Base-by-base conservation (phyloP, 2,888 invertebrate species). In the Hydrotaea cyrtoneurina region DNA sequence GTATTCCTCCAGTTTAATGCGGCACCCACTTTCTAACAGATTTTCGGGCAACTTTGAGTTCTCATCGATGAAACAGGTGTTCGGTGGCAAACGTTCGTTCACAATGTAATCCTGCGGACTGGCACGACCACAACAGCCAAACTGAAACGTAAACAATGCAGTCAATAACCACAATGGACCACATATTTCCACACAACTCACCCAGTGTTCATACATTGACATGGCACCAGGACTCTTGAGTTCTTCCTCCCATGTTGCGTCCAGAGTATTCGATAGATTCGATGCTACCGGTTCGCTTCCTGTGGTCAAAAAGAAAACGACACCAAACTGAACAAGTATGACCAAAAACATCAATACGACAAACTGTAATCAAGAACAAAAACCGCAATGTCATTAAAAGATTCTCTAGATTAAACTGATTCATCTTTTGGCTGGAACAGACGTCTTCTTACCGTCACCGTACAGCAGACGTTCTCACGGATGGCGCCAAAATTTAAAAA, bases 401-500 rank as follows among this genome's bases (percentile, higher is more conserved):
- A n/a, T n/a, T n/a, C n/a, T n/a, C n/a, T n/a, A n/a, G n/a, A n/a
- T n/a, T n/a, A n/a, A n/a, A n/a, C n/a, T n/a, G n/a, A n/a, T n/a
- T n/a, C n/a, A 31, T 31, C 31, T 2, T 31, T 31, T 31, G 31
- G 31, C 31, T 31, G 7, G 31, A 7, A 31, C 7, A 31, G 0
- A 8, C 57, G n/a, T 78, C 39, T 23, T 86, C 95, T 94, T 93
- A 97, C 97, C 89, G 96, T 96, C 90, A 96, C 94, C 76, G 96
- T 95, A 95, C 97, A 96, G 93, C 97, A 97, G 90, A 97, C 95
- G 92, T 96, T 97, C 92, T 97, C 97, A 86, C 96, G 94, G 87
- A 96, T 94, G 7, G 97, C 97, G 46, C 98, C 97, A 90, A 97
- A 96, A 93, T 97, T 97, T 84, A 97, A 97, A 91, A 97, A 96